Evolutionary conservation across 2,113 vertebrate species (phyloP).

Genomic region (Myiopsitta monachus): DNA sequence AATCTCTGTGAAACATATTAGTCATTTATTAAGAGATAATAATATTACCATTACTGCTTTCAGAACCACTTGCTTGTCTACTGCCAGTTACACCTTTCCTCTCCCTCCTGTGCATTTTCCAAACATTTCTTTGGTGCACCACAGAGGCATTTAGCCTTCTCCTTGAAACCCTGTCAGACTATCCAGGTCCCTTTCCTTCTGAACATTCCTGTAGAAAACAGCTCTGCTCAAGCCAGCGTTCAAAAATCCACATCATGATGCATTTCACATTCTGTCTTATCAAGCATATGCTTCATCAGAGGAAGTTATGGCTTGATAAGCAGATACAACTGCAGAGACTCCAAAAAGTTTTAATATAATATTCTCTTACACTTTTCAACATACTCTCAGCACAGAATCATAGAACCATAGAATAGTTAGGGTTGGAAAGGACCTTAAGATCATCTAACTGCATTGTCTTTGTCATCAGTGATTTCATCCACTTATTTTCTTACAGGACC

Average conservation of each 20-base stretch:
- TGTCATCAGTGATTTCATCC: background rate
- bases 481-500: background rate
- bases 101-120: background rate
- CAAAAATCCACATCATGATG: fast-evolving
- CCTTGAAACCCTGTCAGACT: background rate
- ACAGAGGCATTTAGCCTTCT: background rate
- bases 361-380: background rate
- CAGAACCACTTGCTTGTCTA: background rate
- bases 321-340: background rate
- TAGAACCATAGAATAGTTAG: background rate
- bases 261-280: background rate
- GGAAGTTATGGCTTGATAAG: background rate
- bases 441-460: background rate
- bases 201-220: background rate
- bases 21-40: background rate
- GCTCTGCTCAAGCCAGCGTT: background rate
- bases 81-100: background rate
- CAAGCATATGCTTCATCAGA: background rate
- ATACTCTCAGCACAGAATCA: fast-evolving
- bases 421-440: background rate
- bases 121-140: background rate
- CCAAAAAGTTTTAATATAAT: background rate
- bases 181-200: background rate
- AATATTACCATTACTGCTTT: background rate
- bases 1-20: background rate